A percentile compares a stretch with the other conserved stretches of the same genome.
Conservation (phyloP, 2,113 vertebrate genomes). For the Phyllostomus discolor region DNA sequence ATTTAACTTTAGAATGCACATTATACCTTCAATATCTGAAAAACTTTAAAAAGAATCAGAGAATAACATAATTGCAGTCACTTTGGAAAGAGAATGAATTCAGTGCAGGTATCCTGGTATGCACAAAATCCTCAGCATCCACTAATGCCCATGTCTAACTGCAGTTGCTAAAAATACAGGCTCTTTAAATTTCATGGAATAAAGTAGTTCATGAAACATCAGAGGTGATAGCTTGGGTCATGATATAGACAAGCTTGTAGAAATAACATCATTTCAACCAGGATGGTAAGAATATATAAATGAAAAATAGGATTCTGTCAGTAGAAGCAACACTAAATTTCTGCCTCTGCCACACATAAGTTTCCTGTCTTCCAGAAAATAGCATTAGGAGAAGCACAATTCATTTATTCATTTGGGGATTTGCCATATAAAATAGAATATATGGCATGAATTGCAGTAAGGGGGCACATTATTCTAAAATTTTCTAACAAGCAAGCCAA, state of each 20-base stretch:
- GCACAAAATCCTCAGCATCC: background rate
- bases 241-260: conserved; percentile 41
- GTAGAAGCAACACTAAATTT: conserved; percentile 65
- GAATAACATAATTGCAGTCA: background rate
- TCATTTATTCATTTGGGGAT: conserved; percentile 41
- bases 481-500: conserved; percentile 58
- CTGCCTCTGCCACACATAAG: conserved; percentile 49
- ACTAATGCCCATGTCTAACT: background rate
- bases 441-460: conserved; percentile 20
- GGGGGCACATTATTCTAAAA: conserved; percentile 55
- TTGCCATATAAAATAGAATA: conserved; percentile 65
- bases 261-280: conserved; percentile 51
- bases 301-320: conserved; percentile 68
- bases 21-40: background rate
- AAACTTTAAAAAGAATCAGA: conserved; percentile 33
- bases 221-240: conserved; percentile 35
- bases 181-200: conserved; percentile 29
- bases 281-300: conserved; percentile 52
- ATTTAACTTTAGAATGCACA: background rate
- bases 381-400: conserved; percentile 47
- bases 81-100: conserved; percentile 33
- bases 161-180: background rate
- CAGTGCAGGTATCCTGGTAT: background rate
- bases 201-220: conserved; percentile 8
- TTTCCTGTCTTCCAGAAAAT: conserved; percentile 59